Conservation (phyloP, 2,888 invertebrate genomes). For the Itoplectis maculator region DNA sequence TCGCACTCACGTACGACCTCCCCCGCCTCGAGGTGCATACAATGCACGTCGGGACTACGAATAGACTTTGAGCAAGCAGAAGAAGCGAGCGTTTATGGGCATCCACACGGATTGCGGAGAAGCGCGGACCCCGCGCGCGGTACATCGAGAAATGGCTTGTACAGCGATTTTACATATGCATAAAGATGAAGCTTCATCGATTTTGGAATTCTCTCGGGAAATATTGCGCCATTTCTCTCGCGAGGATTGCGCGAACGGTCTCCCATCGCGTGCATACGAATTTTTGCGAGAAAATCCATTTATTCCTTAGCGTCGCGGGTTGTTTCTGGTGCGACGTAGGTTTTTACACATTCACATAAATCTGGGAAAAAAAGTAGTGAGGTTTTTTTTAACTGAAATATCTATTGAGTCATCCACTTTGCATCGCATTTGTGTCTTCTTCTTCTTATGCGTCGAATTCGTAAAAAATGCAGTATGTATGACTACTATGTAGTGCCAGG, state of each 20-base stretch:
- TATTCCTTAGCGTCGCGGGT: not conserved
- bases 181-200: not conserved
- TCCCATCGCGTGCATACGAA: not conserved
- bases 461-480: too few relatives aligned
- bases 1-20: slow-evolving; percentile 28
- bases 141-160: slow-evolving; percentile 2
- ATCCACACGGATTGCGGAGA: slow-evolving; percentile 2
- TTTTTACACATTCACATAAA: too few relatives aligned
- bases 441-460: too few relatives aligned
- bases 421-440: too few relatives aligned
- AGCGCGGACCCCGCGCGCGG: not conserved
- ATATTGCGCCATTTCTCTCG: not conserved
- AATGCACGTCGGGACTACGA: slow-evolving; percentile 23
- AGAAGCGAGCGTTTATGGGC: slow-evolving; percentile 22
- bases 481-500: too few relatives aligned
- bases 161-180: not conserved
- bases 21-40: not conserved
- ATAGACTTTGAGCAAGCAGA: slow-evolving; percentile 10
- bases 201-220: not conserved
- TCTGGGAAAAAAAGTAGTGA: too few relatives aligned
- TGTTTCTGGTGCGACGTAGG: not conserved
- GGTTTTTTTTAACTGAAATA: too few relatives aligned
- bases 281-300: not conserved
- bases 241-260: not conserved
- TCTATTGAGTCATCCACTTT: too few relatives aligned